Evolutionary conservation across 2,113 vertebrate species (phyloP), one percentile per base, ranked within the genome.

Genomic region (Gobiocypris rarus): DNA sequence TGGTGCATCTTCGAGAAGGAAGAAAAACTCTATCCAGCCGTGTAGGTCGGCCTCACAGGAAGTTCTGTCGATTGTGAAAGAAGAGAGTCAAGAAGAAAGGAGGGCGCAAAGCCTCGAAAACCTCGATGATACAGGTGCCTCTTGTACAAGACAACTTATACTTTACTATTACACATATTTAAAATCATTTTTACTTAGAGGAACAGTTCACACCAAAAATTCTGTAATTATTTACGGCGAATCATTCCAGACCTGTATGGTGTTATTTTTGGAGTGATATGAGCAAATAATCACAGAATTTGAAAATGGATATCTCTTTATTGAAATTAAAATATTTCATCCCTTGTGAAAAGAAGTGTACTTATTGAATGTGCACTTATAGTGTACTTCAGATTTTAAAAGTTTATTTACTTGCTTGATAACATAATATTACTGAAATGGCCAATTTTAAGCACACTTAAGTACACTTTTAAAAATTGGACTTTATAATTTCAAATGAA

Each of bases 31-130:
- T 10, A 92, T 98, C 8, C 89, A 94, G 0, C 93, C 94, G 1
- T 80, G 91, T 3, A 97, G 96, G 88, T 96, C 96, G 0, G 90
- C 93, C 4, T 98, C 97, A 2, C 97, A 98, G 90, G 97, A 99
- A 91, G 79, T 96, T 1, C 92, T 98, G 74, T 95, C 92, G 58
- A 89, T 91, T 0, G 63, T 89, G 26, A 95, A 75, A 83, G 96
- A 94, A 69, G 95, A 97, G 11, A 94, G 89, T 91, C 92, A 89
- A 71, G 94, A 95, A 9, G 96, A 95, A 83, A 97, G 94, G 85
- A 94, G 65, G 2, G 94, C 96, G 13, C 96, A 96, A 17, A 99
- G 98, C 88, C 94, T 94, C 61, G 95, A 96, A 88, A 96, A 97
- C 91, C 95, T 99, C 69, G 96, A 97, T 87, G 96, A 95, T 86